Evolutionary conservation across 1,140 invertebrate species (phyloP), one percentile per base, ranked within the genome.

Genomic region (Thaumatotibia leucotreta): DNA sequence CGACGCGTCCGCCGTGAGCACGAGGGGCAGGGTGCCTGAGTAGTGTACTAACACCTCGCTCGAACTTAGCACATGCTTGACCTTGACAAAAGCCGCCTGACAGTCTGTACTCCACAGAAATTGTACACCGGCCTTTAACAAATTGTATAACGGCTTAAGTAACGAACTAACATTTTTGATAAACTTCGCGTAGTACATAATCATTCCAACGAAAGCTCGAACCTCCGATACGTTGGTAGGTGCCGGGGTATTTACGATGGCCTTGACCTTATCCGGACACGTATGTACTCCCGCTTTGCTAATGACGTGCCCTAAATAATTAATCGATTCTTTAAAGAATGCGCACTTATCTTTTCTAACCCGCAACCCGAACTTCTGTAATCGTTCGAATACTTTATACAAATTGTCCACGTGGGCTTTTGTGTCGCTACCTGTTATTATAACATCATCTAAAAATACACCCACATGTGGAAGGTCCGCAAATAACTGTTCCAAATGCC

Each of bases 281-380:
- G 76, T 73, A 1, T 63, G 63, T 20, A 84, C 45, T 6, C 77
- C 80, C 5, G 75, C 54, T 24, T 70, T 49, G 22, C 69, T 62
- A 9, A 89, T 66, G 4, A 74, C 31, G 68, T 78, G 70, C 6
- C 83, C 86, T 3, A 88, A 67, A 70, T 75, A 87, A 52, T 72
- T 79, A 0, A 89, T 65, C 17, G 45, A 52, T 4, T 68, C 39
- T 29, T 67, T 3, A 35, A 73, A 67, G 65, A 70, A 70, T 23
- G 39, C 27, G 63, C 67, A 76, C 67, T 78, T 78, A n/a, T 69
- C 64, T 61, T 64, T 68, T 17, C 66, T 77, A 31, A 75, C 62
- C 9, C 58, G 72, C 2, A 75, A 69, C 20, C 75, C 77, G 17
- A 14, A 33, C 11, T 69, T 24, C 52, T 65, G 10, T 24, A 85